Percentiles rank a stretch among this genome's conserved stretches.
Conservation (phyloP, 2,888 invertebrate species). For the Micoletzkya japonica region DNA sequence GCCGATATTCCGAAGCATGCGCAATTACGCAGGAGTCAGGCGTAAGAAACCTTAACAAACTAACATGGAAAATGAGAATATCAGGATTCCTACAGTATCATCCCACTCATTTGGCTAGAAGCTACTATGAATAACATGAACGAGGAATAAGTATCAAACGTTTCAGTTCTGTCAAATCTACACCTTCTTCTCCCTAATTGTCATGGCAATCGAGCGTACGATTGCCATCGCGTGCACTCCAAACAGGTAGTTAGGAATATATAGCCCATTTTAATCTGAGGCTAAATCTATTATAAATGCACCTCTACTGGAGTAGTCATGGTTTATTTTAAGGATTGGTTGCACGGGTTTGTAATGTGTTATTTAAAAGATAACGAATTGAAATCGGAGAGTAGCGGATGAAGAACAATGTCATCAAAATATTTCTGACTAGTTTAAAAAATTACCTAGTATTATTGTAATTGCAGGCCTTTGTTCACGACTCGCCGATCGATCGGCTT, state of each 20-base stretch:
- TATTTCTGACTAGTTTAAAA: neutral
- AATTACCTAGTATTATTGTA: neutral
- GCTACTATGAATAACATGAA: neutral
- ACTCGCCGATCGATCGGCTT: conserved; percentile 19
- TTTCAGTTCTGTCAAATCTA: conserved; percentile 52
- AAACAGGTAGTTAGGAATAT: conserved; percentile 11
- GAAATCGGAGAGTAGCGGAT: neutral
- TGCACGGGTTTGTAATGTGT: neutral
- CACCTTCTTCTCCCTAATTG: conserved; percentile 49
- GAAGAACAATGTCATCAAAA: neutral
- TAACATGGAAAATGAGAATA: too few relatives aligned
- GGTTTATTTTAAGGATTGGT: too few relatives aligned
- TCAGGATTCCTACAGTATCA: too few relatives aligned
- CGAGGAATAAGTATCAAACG: neutral
- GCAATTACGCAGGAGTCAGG: too few relatives aligned
- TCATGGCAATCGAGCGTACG: conserved; percentile 56
- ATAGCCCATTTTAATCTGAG: too few relatives aligned
- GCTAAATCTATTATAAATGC: too few relatives aligned
- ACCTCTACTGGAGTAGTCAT: too few relatives aligned
- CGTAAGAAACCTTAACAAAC: too few relatives aligned
- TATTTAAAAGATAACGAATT: neutral
- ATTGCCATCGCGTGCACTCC: conserved; percentile 16
- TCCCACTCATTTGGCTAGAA: too few relatives aligned
- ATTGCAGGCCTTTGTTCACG: conserved; percentile 22
- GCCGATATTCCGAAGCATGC: too few relatives aligned